These are phyloP conservation scores for Darevskia nairensis DNA, from an alignment of 2,797 vertebrate genomes.

Conservation along the genomic window DNA sequence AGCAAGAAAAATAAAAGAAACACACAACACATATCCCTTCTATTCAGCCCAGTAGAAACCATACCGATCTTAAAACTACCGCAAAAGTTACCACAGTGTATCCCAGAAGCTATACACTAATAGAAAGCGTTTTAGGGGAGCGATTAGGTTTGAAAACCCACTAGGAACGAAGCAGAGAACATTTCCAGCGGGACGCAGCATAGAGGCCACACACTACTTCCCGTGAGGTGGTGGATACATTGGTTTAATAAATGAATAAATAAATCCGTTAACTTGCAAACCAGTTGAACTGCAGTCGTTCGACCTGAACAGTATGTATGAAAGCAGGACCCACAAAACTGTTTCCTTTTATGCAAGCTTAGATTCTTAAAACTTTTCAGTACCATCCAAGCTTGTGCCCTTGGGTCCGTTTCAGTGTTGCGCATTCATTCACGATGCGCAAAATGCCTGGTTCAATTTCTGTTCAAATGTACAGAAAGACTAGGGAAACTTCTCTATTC, in stretches of 20 bases:
- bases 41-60: background rate
- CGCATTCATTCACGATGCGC: fast-evolving
- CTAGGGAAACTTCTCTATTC: background rate
- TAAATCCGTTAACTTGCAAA: background rate
- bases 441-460: background rate
- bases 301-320: background rate
- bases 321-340: background rate
- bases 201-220: background rate
- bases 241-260: no score
- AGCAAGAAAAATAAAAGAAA: background rate
- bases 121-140: background rate
- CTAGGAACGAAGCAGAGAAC: background rate
- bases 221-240: no score
- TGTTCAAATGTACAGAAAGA: background rate
- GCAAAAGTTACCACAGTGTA: background rate
- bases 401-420: background rate
- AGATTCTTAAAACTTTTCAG: background rate
- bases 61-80: background rate
- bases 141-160: background rate
- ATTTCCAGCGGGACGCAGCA: background rate
- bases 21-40: no score
- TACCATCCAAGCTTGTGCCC: background rate
- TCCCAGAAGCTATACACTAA: background rate
- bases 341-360: background rate
- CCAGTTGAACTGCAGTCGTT: background rate